Base-by-base conservation (phyloP, 2,888 invertebrate genomes). In the Pandemis heparana region DNA sequence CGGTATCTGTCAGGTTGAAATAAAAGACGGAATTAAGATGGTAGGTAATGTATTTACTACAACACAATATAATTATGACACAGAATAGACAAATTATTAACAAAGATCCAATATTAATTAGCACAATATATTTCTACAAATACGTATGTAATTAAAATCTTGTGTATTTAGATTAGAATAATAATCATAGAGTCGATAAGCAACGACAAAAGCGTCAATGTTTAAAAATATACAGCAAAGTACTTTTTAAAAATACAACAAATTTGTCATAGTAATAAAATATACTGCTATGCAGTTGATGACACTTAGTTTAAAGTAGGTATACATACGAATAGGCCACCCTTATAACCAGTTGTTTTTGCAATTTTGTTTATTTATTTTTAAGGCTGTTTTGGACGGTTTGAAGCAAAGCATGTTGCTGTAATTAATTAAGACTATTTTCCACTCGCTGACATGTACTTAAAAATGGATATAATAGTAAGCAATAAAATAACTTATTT, bases 381-480 rank as follows among this genome's bases (percentile, higher is more conserved):
- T 63, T 81, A 80, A 82, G 80, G 80, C 82, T 79, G 77, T 75
- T 56, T 53, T 84, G 90, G 92, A 91, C 90, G 92, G 91, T 85
- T 79, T 77, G 16, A 82, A 83, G 86, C 87, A 79, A 89, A 89
- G 87, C 87, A 81, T 71, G 77, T 77, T 74, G 72, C 51, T 74
- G 72, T 65, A 75, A 67, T 75, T 71, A 78, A 59, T 67, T 41
- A 56, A 43, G 16, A 32, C 67, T 8, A 46, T 32, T 48, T 65
- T 65, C 16, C 65, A 65, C 16, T 64, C n/a, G 5, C 7, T 48
- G 65, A 51, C 43, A 32, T 23, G 23, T 56, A 53, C 8, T 10
- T 23, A 56, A 18, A 56, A 23, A 56, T 56, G 23, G n/a, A 56
- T 23, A 12, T 23, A 56, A 12, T 23, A 56, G 53, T 18, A 56